A percentile compares a stretch with the other conserved stretches of the same genome.
Conservation (phyloP, 2,888 invertebrate genomes). For the Darwinula stevensoni region DNA sequence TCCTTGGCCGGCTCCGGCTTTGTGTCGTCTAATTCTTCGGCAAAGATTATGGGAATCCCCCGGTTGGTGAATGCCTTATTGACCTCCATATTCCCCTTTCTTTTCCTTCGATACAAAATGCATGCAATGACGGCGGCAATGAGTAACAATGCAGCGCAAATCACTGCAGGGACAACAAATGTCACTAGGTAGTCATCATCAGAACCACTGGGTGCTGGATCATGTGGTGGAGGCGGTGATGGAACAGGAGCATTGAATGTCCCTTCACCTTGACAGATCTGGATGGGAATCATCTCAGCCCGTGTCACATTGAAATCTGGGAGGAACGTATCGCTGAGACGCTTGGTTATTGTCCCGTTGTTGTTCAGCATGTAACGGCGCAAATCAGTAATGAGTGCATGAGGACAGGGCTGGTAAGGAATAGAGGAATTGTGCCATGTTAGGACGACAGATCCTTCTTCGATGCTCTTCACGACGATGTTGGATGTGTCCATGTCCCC, state of each 20-base stretch:
- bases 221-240: conserved; percentile 8
- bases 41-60: background rate
- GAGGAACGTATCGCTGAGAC: conserved; percentile 25
- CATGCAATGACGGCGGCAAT: conserved; percentile 64
- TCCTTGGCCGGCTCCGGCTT: background rate
- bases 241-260: conserved; percentile 18
- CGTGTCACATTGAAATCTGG: conserved; percentile 36
- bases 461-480: conserved; percentile 38
- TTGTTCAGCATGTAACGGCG: conserved; percentile 36
- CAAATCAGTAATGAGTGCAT: conserved; percentile 34
- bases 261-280: conserved; percentile 25
- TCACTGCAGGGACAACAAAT: conserved; percentile 55
- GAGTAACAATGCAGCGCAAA: conserved; percentile 53
- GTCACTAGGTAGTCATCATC: conserved; percentile 26
- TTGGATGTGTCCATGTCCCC: conserved; percentile 38
- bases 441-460: conserved; percentile 18
- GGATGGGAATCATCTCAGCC: conserved; percentile 27
- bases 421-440: conserved; percentile 42
- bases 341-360: conserved; percentile 17
- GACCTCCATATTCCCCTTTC: conserved; percentile 44
- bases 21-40: background rate
- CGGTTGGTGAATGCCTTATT: background rate
- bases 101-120: conserved; percentile 45
- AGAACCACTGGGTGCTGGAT: conserved; percentile 7
- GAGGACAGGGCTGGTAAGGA: conserved; percentile 38